Conservation (phyloP, 2,888 invertebrate species). For the Metopia argyrocephala region DNA sequence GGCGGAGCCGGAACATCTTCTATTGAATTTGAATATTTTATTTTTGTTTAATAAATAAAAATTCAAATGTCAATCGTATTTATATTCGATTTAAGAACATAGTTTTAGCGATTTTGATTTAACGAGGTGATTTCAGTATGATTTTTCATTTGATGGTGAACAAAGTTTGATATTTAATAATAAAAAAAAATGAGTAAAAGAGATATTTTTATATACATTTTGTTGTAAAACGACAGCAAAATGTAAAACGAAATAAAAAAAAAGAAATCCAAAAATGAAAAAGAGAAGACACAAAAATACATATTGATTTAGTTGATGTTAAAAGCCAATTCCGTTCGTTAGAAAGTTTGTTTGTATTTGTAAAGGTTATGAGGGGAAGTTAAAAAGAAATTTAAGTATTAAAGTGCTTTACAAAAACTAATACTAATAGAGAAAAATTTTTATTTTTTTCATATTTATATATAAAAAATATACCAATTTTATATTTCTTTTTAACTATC, state of each 20-base stretch:
- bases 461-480: background rate
- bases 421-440: background rate
- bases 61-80: constrained; percentile 74
- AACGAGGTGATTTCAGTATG: constrained; percentile 58
- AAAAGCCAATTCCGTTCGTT: constrained; percentile 51
- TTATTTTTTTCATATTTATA: background rate
- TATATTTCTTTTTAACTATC: constrained; percentile 31
- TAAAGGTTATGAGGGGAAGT: constrained; percentile 27
- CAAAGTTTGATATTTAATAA: constrained; percentile 49
- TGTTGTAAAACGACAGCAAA: constrained; percentile 39
- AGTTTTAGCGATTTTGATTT: constrained; percentile 14
- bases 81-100: constrained; percentile 68
- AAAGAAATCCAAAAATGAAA: constrained; percentile 58
- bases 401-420: constrained; percentile 1
- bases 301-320: constrained; percentile 56
- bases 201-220: constrained; percentile 33
- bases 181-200: constrained; percentile 24
- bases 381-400: constrained; percentile 39
- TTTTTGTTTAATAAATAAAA: constrained; percentile 65
- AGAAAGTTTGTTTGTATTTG: background rate
- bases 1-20: constrained; percentile 78
- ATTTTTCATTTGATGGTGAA: constrained; percentile 52
- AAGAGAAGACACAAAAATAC: constrained; percentile 60
- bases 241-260: constrained; percentile 49
- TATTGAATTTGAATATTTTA: constrained; percentile 76